Conservation (phyloP, 2,888 invertebrate genomes). For the Xestia rhomboidea region DNA sequence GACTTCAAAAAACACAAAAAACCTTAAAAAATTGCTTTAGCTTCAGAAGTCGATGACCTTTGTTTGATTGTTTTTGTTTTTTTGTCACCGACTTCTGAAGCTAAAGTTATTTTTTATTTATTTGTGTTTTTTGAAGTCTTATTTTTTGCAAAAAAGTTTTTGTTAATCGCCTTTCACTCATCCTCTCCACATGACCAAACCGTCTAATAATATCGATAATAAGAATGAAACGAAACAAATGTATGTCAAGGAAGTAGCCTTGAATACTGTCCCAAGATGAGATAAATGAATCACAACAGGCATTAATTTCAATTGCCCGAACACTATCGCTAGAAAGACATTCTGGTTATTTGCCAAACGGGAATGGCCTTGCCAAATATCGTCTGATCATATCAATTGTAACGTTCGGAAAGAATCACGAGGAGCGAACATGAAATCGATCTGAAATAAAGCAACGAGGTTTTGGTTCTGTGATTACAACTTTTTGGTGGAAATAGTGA, state of each 20-base stretch:
- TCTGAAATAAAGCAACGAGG: slow-evolving; percentile 1
- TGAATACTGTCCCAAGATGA: slow-evolving; percentile 21
- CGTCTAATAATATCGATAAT: not conserved
- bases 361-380: slow-evolving; percentile 56
- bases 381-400: slow-evolving; percentile 51
- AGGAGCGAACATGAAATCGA: slow-evolving; percentile 13
- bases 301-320: slow-evolving; percentile 57
- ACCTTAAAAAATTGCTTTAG: too few species aligned
- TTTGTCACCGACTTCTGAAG: too few species aligned
- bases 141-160: too few species aligned
- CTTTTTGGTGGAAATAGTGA: not conserved
- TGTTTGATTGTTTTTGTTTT: too few species aligned
- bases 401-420: slow-evolving; percentile 18
- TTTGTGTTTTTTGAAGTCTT: too few species aligned
- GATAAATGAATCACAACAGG: slow-evolving; percentile 43
- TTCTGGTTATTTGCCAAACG: slow-evolving; percentile 66
- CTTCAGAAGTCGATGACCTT: too few species aligned
- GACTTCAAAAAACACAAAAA: too few species aligned
- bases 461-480: not conserved
- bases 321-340: slow-evolving; percentile 56
- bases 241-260: slow-evolving; percentile 23
- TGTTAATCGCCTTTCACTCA: too few species aligned
- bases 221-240: slow-evolving; percentile 22
- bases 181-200: too few species aligned
- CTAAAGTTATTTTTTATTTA: too few species aligned